phyloP scores from a whole-genome alignment of 2,797 vertebrate species.

The Mormyrops boulengeri region DNA sequence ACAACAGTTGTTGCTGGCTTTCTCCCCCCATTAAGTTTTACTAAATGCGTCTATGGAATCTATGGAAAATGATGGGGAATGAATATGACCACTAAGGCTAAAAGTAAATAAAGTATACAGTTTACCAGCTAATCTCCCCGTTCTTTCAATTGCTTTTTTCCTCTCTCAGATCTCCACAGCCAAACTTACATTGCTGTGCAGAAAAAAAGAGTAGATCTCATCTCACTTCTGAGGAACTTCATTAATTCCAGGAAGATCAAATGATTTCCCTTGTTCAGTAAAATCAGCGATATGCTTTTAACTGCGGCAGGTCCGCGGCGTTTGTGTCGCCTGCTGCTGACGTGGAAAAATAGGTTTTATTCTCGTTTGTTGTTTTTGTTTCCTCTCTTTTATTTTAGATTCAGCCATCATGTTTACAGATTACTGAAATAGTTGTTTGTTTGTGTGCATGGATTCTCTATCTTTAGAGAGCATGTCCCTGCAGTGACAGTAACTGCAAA shows the following conservation, averaged over 20 bases:
- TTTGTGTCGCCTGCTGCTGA: neutral
- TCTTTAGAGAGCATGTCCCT: neutral
- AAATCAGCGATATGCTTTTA: neutral
- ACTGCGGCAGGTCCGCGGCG: neutral
- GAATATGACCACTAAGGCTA: neutral
- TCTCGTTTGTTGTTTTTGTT: neutral
- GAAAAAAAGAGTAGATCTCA: neutral
- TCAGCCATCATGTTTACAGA: neutral
- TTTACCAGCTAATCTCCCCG: neutral
- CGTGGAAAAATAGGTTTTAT: neutral
- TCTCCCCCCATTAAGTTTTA: neutral
- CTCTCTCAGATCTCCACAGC: neutral
- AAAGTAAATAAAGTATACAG: neutral
- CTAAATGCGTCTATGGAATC: neutral
- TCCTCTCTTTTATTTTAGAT: neutral
- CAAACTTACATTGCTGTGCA: neutral
- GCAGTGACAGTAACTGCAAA: neutral
- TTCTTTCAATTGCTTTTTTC: neutral
- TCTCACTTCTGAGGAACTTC: neutral
- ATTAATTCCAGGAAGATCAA: constrained; percentile 4
- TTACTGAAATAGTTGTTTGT: constrained; percentile 8
- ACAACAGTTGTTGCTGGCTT: neutral
- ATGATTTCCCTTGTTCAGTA: neutral
- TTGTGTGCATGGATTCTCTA: neutral
- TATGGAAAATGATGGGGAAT: neutral